phyloP scores from a whole-genome alignment of 2,797 vertebrate species.

The Amniataba percoides region DNA sequence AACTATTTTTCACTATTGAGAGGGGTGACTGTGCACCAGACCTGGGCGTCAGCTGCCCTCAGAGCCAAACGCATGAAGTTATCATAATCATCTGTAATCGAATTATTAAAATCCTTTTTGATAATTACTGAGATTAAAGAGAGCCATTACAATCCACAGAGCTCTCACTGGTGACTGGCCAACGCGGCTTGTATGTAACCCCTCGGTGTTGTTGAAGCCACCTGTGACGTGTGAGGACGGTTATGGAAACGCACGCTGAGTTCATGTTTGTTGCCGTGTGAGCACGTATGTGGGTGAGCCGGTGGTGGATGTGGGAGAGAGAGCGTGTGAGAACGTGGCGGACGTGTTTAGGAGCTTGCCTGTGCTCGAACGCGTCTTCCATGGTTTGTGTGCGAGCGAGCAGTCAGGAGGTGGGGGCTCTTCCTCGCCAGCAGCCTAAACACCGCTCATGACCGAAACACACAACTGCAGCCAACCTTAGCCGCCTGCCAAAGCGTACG shows the following conservation, averaged over 20 bases:
- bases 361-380: slow-evolving; percentile 6
- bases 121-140: slow-evolving; percentile 23
- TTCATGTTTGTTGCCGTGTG: not conserved
- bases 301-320: slow-evolving; percentile 17
- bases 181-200: slow-evolving; percentile 9
- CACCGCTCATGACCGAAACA: slow-evolving; percentile 76
- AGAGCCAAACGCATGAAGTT: slow-evolving; percentile 12
- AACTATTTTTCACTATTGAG: not conserved
- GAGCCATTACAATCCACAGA: not conserved
- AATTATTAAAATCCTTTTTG: not conserved
- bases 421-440: slow-evolving; percentile 84
- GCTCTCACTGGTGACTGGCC: slow-evolving; percentile 15
- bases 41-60: not conserved
- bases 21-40: not conserved
- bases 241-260: not conserved
- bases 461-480: slow-evolving; percentile 67
- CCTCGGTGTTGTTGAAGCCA: not conserved
- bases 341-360: not conserved
- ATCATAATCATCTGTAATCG: slow-evolving; percentile 20
- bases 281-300: slow-evolving; percentile 17
- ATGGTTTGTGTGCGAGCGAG: not conserved
- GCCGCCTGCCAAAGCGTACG: slow-evolving; percentile 58
- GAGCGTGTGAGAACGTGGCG: slow-evolving; percentile 29
- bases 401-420: slow-evolving; percentile 26
- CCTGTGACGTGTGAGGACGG: not conserved